Base-by-base conservation (phyloP, 1,140 invertebrate species). In the Pemphigus obesinymphae region DNA sequence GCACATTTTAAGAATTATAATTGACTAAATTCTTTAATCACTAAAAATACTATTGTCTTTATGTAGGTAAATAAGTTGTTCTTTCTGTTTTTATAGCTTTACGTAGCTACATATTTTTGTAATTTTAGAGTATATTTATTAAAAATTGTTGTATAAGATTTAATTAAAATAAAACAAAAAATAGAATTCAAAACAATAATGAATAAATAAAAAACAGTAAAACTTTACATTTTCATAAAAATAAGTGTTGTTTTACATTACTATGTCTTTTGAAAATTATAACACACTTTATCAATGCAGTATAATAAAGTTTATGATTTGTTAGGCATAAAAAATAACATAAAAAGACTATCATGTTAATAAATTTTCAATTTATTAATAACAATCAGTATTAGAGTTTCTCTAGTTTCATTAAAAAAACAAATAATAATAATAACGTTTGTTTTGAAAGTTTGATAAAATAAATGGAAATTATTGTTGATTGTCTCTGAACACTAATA, bases 401-500 rank as follows among this genome's bases (percentile, higher is more conserved):
- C 17, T 23, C 1, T 20, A 31, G 26, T 13, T 68, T 45, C 1
- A 66, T 2, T 40, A 23, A 31, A 61, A 31, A 61, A 61, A 31
- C 13, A 61, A 29, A 37, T 37, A 37, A 20, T 37, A 20, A n/a
- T 68, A 13, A 4, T 31, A 48, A 10, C 26, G 17, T 53, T 34
- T 15, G 17, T 58, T 58, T 58, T 40, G 4, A 23, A 55, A 23
- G 17, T 76, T 76, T 4, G 26, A 17, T 75, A 31, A 75, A 23
- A 53, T 1, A 53, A 75, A 53, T 45, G 13, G 53, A 75, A 75
- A 34, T 50, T 11, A 31, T 37, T 76, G 15, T 58, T 76, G 73
- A 78, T 78, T 78, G 73, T 78, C 73, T 78, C 53, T 75, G 31
- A 78, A 78, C 29, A 58, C 31, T 34, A 78, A 58, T 26, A 78